Evolutionary conservation across 2,888 invertebrate species (phyloP).

Genomic region (Melanostoma scalare): DNA sequence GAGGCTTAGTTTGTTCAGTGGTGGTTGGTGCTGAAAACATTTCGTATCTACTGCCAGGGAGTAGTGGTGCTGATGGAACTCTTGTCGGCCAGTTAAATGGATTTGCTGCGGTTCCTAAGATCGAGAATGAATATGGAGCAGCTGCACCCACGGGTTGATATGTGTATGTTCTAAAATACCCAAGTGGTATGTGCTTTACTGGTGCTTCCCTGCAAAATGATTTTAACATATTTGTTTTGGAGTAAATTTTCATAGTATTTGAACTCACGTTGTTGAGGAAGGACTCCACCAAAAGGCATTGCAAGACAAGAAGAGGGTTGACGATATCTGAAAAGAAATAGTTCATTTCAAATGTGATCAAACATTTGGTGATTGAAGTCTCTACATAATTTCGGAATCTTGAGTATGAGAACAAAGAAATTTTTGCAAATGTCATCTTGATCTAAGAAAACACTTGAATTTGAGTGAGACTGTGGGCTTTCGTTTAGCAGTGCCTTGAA

Average conservation of each 20-base stretch:
- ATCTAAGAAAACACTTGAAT: no score
- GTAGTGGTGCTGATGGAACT: conserved; percentile 75
- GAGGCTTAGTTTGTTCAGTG: conserved; percentile 47
- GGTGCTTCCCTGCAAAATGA: conserved; percentile 50
- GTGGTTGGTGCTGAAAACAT: conserved; percentile 73
- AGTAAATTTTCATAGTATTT: not conserved
- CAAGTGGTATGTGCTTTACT: conserved; percentile 79
- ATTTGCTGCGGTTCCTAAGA: conserved; percentile 76
- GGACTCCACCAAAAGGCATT: conserved; percentile 60
- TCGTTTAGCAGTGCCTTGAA: no score
- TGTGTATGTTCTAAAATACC: conserved; percentile 81
- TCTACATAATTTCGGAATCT: no score
- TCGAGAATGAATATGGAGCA: conserved; percentile 75
- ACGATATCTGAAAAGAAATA: conserved; percentile 40
- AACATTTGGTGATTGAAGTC: no score
- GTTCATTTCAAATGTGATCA: not conserved
- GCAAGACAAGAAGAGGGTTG: conserved; percentile 9
- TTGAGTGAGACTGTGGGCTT: no score
- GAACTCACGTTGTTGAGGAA: conserved; percentile 53
- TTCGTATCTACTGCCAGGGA: conserved; percentile 75
- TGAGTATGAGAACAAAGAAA: not conserved
- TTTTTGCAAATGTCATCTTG: no score
- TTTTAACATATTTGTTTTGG: not conserved
- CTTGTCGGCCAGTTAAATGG: conserved; percentile 53
- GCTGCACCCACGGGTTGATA: conserved; percentile 78